Conservation (phyloP, 2,797 vertebrate genomes). For the Smutsia gigantea region DNA sequence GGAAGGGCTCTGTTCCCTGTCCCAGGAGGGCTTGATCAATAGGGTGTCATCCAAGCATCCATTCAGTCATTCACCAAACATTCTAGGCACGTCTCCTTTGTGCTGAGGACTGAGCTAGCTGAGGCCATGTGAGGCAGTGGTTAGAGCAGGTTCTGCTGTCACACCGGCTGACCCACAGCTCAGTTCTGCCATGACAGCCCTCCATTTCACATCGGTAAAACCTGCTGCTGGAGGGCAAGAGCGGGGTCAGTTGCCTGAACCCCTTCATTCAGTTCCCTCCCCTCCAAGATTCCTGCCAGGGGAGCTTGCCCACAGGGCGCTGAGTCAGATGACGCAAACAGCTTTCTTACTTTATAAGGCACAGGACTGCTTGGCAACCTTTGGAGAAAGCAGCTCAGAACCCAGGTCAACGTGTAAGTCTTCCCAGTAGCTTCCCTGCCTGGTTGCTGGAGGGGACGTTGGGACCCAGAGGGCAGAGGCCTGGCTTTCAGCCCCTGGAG, state of each 20-base stretch:
- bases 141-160: neutral
- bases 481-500: neutral
- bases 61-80: neutral
- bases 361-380: neutral
- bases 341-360: neutral
- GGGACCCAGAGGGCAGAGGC: neutral
- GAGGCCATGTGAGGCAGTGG: fast-evolving
- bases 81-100: fast-evolving
- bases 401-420: neutral
- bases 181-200: neutral
- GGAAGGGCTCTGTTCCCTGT: neutral
- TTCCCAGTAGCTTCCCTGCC: too few species aligned
- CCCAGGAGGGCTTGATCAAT: neutral
- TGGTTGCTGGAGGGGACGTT: neutral
- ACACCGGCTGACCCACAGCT: neutral
- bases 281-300: neutral
- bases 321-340: neutral
- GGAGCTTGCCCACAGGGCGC: neutral
- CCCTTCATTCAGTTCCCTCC: neutral
- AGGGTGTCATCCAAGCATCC: neutral
- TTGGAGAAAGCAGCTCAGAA: neutral
- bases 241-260: too few species aligned
- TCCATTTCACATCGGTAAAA: fast-evolving
- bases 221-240: neutral
- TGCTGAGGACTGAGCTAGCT: neutral